Percentiles rank a stretch among this genome's conserved stretches.
phyloP scores from a whole-genome alignment of 1,140 invertebrate species.

The Atta cephalotes region DNA sequence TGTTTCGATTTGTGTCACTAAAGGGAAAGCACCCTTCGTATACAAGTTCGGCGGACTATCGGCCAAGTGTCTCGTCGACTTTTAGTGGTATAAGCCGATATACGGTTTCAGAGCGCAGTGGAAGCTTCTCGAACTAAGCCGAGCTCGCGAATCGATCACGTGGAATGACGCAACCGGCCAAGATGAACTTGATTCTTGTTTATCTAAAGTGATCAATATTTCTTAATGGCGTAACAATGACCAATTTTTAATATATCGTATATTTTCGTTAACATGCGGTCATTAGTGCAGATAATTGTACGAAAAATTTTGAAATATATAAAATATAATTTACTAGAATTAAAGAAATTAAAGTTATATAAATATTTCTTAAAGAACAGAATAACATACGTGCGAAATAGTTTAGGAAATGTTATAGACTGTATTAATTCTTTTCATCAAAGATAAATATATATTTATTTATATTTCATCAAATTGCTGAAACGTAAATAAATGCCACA shows the following conservation, averaged over 20 bases:
- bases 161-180: constrained; percentile 24
- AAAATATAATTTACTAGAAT: too few species aligned
- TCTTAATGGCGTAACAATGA: not conserved
- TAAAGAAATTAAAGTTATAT: too few species aligned
- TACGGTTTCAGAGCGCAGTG: not conserved
- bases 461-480: not conserved
- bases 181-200: constrained; percentile 21
- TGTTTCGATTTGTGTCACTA: too few species aligned
- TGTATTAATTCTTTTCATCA: too few species aligned
- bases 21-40: not conserved
- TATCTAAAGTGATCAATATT: not conserved
- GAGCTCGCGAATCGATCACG: constrained; percentile 40
- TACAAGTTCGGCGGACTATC: not conserved
- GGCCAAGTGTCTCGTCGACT: not conserved
- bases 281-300: too few species aligned
- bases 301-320: too few species aligned
- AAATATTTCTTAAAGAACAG: too few species aligned
- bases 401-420: too few species aligned
- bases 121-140: constrained; percentile 40
- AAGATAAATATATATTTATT: too few species aligned
- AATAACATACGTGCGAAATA: too few species aligned
- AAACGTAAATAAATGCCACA: not conserved
- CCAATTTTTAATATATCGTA: too few species aligned
- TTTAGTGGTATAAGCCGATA: not conserved
- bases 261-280: too few species aligned